Evolutionary conservation across 2,113 vertebrate species (phyloP), one percentile per base, ranked within the genome.

Genomic region (Hymenochirus boettgeri): DNA sequence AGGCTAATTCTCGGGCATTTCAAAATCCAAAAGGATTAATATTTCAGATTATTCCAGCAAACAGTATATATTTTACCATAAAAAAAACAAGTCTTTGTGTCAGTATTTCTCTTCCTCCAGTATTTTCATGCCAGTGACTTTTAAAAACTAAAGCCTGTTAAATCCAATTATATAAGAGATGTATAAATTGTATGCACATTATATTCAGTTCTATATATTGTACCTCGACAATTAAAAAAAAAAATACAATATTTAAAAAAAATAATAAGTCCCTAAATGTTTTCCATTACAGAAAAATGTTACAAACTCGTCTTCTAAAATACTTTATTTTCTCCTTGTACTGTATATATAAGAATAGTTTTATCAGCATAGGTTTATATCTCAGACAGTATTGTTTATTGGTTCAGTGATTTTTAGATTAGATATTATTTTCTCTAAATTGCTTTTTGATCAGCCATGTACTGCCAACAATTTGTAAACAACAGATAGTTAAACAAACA

Each of bases 31-130:
- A 76, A 77, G 73, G 77, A 74, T 73, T 62, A 71, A 70, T 67
- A 63, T 67, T 78, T 86, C 78, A 75, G 79, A 75, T 74, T 66
- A 31, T 18, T 62, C 76, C 73, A 84, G 74, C 63, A 42, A 0
- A 67, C 75, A 79, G 72, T 73, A 76, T 83, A 75, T 66, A 0
- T 76, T 61, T 51, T 70, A 61, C 76, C 85, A 78, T 83, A 82
- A 85, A 79, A 73, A 76, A 35, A 67, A 39, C 37, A 24, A 13
- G 75, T 83, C 62, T 82, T 76, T 83, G 82, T 80, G 78, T 79
- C 85, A 84, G 76, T 86, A 74, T 87, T 85, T 79, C n/a, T n/a
- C n/a, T 77, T 78, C 77, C 72, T 80, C 79, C 85, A 85, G 81
- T 89, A 85, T 89, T 89, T 82, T 69, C 83, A 83, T 83, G 63